A percentile compares a stretch with the other conserved stretches of the same genome.
Evolutionary conservation across 2,888 invertebrate species (phyloP).

Genomic region (Drosophila macrospina): DNA sequence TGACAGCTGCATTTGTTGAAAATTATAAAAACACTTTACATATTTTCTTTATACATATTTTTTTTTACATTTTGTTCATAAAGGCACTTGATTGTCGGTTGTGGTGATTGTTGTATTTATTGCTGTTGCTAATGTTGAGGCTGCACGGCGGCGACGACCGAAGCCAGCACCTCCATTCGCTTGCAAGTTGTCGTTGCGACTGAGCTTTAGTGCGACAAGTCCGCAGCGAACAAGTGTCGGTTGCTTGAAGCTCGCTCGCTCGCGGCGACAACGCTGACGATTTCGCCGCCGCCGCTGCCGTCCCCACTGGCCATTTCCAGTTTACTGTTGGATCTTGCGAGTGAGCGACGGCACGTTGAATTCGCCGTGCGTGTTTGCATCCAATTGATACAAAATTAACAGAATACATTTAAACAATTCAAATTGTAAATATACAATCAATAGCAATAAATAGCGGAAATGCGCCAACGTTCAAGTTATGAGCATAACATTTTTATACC

Average conservation of each 20-base stretch:
- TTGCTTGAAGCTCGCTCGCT: slow-evolving; percentile 32
- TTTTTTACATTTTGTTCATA: slow-evolving; percentile 70
- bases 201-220: slow-evolving; percentile 82
- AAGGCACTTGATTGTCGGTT: slow-evolving; percentile 57
- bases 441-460: slow-evolving; percentile 63
- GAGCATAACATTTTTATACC: neutral
- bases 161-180: slow-evolving; percentile 85
- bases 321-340: slow-evolving; percentile 54
- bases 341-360: slow-evolving; percentile 13
- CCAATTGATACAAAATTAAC: slow-evolving; percentile 27
- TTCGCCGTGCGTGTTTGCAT: slow-evolving; percentile 52
- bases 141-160: slow-evolving; percentile 74
- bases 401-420: slow-evolving; percentile 46
- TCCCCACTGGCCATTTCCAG: slow-evolving; percentile 60
- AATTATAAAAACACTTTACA: slow-evolving; percentile 42
- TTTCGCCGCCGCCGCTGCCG: slow-evolving; percentile 18
- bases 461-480: slow-evolving; percentile 29
- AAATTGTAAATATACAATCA: slow-evolving; percentile 45
- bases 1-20: slow-evolving; percentile 69
- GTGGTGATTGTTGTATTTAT: slow-evolving; percentile 41
- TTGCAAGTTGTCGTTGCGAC: slow-evolving; percentile 86
- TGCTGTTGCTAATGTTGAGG: slow-evolving; percentile 54
- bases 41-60: slow-evolving; percentile 16
- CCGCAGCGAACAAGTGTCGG: slow-evolving; percentile 83
- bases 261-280: slow-evolving; percentile 6